Evolutionary conservation across 2,797 vertebrate species (phyloP), one percentile per base, ranked within the genome.

Genomic region (Harpagifer antarcticus): DNA sequence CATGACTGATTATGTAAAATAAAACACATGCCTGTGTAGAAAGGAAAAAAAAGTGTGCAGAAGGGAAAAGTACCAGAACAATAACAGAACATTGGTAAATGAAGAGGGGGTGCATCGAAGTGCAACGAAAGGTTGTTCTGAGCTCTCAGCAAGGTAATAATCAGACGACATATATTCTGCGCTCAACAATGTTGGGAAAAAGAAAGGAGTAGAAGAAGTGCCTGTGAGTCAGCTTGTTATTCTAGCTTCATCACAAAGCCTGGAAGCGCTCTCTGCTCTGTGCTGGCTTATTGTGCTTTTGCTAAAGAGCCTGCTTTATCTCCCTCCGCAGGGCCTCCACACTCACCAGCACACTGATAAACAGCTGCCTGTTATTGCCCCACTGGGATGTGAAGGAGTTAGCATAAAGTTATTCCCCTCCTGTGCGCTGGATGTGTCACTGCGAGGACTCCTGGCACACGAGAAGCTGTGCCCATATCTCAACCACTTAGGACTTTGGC

Each of bases 251-350:
- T 84, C 82, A 87, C 79, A 61, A 67, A 74, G 85, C 79, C 75
- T 81, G 72, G 74, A 78, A 82, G 68, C 68, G 66, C 77, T 86
- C 72, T 75, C 53, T 65, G 72, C 14, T 3, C 69, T 45, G 63
- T 61, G 72, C 68, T 62, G 56, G 77, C 57, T 84, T 64, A 78
- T 82, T 86, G 79, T 87, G 82, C 82, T 78, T 74, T 68, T 79
- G 82, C 68, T 89, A 72, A 89, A 87, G 78, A 82, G 85, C 58
- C 77, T 88, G 85, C 68, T 87, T 86, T 89, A 91, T 90, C 89
- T 91, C 82, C 70, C 73, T 76, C 83, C 64, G 81, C 86, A 84
- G 84, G 73, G 87, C 74, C 71, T 79, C 59, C 77, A 83, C 84
- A 82, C 81, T 85, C 83, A 84, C 66, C 11, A 62, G 76, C 79